Percentiles rank a stretch among this genome's conserved stretches.
These are phyloP conservation scores for Choristoneura fumiferana DNA, from an alignment of 1,140 invertebrate species.

Conservation along the genomic window DNA sequence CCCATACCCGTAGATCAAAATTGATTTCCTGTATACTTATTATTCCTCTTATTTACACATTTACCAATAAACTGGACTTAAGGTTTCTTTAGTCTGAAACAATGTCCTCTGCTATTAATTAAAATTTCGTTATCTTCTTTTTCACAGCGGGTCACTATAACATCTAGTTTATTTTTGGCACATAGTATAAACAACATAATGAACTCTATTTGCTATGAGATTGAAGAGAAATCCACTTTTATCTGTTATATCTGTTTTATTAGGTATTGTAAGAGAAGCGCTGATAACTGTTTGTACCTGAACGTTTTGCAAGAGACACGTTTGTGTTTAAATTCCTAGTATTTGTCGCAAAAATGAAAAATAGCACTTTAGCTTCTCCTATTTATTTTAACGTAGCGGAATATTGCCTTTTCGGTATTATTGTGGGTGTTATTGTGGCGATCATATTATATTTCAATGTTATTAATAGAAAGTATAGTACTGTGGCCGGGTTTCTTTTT, in stretches of 20 bases:
- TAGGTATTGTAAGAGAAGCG: constrained; percentile 40
- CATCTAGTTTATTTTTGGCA: constrained; percentile 8
- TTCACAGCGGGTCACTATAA: too few species aligned
- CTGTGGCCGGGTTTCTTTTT: constrained; percentile 62
- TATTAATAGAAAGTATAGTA: constrained; percentile 64
- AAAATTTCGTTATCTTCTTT: too few species aligned
- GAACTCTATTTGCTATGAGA: constrained; percentile 51
- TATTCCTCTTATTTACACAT: too few species aligned
- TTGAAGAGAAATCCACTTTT: constrained; percentile 61
- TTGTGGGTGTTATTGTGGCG: constrained; percentile 64
- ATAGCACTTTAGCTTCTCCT: constrained; percentile 39
- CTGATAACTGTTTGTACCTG: constrained; percentile 46
- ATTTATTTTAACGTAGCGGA: constrained; percentile 73
- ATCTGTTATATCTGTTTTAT: constrained; percentile 51
- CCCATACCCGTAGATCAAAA: too few species aligned
- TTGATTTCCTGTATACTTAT: too few species aligned
- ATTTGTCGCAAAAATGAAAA: constrained; percentile 45
- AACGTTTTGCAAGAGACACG: constrained; percentile 23
- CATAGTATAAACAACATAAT: constrained; percentile 21
- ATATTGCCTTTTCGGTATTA: constrained; percentile 70
- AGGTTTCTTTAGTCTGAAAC: too few species aligned
- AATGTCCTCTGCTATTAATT: too few species aligned
- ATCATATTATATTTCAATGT: constrained; percentile 67
- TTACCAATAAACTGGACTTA: too few species aligned
- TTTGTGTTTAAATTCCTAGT: constrained; percentile 24